Conservation (phyloP, 1,140 invertebrate species). For the Drosophila neocordata region DNA sequence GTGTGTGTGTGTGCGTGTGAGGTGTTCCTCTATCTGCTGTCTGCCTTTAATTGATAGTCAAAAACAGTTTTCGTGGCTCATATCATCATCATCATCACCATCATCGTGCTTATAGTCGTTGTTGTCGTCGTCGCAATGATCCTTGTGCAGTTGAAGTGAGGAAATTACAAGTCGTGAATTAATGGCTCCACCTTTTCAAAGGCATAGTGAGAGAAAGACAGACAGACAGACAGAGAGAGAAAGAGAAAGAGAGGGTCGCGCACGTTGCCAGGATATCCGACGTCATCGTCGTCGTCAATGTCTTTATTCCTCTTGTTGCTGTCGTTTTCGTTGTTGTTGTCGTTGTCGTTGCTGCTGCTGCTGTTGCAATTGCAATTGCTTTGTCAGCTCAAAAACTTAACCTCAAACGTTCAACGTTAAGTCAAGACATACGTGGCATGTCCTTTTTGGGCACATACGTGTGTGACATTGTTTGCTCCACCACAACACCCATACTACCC, state of each 20-base stretch:
- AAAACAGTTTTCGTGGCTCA: slow-evolving; percentile 58
- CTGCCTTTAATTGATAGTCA: slow-evolving; percentile 74
- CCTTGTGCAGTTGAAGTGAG: slow-evolving; percentile 71
- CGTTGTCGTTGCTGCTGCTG: neutral
- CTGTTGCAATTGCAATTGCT: slow-evolving; percentile 74
- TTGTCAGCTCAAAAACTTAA: slow-evolving; percentile 80
- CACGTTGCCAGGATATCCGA: slow-evolving; percentile 78
- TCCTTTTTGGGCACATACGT: slow-evolving; percentile 31
- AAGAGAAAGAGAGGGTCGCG: slow-evolving; percentile 33
- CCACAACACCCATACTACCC: neutral
- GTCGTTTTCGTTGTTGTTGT: neutral
- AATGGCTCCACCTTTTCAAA: slow-evolving; percentile 52
- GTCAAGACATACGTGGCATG: slow-evolving; percentile 46
- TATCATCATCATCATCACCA: slow-evolving; percentile 33
- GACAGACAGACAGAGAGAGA: neutral
- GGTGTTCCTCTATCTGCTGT: slow-evolving; percentile 13
- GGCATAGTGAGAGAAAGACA: no score
- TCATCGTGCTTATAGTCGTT: slow-evolving; percentile 1
- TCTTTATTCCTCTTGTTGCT: slow-evolving; percentile 12
- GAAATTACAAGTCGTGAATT: slow-evolving; percentile 82
- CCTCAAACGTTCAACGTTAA: slow-evolving; percentile 59
- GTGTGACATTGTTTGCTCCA: slow-evolving; percentile 53
- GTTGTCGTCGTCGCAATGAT: slow-evolving; percentile 14
- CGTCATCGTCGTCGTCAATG: slow-evolving; percentile 53
- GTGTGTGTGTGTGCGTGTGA: slow-evolving; percentile 3